Percentiles rank a stretch among this genome's conserved stretches.
Evolutionary conservation across 2,113 vertebrate species (phyloP).

Genomic region (Anolis carolinensis): DNA sequence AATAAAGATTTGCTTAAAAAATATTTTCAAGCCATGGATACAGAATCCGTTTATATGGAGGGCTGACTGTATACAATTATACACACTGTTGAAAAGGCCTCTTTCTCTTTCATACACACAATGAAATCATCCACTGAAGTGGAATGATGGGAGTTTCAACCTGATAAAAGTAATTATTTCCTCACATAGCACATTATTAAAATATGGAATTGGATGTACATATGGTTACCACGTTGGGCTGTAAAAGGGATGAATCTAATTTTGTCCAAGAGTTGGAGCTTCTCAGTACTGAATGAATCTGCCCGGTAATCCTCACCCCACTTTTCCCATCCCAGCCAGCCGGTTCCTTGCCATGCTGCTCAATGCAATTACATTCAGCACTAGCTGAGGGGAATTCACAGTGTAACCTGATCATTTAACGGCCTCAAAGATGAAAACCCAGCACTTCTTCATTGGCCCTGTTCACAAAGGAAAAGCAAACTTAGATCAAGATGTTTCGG

Average conservation of each 20-base stretch:
- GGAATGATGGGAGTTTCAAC: background rate
- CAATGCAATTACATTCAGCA: constrained; percentile 15
- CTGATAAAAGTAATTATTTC: background rate
- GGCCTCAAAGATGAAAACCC: constrained; percentile 33
- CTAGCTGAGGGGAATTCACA: constrained; percentile 16
- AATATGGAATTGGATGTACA: background rate
- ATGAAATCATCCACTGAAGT: background rate
- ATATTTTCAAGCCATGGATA: too few species aligned
- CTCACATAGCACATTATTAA: background rate
- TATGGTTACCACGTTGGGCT: background rate
- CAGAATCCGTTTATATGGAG: too few species aligned
- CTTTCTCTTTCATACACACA: background rate
- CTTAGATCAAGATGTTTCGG: constrained; percentile 21
- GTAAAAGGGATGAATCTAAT: background rate
- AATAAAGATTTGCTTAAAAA: too few species aligned
- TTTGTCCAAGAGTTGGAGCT: background rate
- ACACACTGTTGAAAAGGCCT: background rate
- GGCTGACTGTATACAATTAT: background rate
- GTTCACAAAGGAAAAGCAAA: constrained; percentile 1
- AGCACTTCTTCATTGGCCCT: constrained; percentile 9
- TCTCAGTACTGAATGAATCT: constrained; percentile 14
- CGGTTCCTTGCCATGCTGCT: background rate
- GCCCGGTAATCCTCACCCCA: background rate
- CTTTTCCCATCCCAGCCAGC: background rate
- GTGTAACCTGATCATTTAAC: constrained; percentile 23